Percentiles rank a stretch among this genome's conserved stretches.
These are phyloP conservation scores for Zaprionus ornatus DNA, from an alignment of 1,140 invertebrate species.

Conservation along the genomic window DNA sequence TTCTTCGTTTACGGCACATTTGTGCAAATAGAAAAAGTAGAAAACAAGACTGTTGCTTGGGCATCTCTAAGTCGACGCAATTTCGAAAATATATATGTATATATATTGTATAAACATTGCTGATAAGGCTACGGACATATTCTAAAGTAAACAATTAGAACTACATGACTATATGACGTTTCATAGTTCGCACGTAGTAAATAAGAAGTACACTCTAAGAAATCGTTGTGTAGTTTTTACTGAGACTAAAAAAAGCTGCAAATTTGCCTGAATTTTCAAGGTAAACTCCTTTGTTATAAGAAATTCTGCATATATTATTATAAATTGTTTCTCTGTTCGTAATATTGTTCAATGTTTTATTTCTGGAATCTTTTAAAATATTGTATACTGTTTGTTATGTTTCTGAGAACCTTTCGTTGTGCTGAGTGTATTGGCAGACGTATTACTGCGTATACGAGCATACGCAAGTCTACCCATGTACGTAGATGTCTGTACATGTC, in stretches of 20 bases:
- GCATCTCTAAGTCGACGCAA: conserved; percentile 34
- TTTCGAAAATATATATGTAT: conserved; percentile 43
- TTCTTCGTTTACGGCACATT: conserved; percentile 25
- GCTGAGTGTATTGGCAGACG: background rate
- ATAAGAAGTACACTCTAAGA: background rate
- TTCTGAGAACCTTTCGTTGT: background rate
- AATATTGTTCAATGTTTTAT: background rate
- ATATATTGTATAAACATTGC: conserved; percentile 45
- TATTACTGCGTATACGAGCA: background rate
- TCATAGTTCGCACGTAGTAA: conserved; percentile 2
- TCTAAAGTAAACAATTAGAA: conserved; percentile 51
- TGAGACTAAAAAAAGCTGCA: no score
- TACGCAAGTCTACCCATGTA: conserved; percentile 1
- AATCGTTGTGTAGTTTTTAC: background rate
- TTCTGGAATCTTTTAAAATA: background rate
- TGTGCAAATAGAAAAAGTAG: conserved; percentile 42
- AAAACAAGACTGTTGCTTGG: conserved; percentile 12
- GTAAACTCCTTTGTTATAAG: no score
- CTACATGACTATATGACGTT: conserved; percentile 34
- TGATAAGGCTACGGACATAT: conserved; percentile 56
- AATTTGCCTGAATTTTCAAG: no score
- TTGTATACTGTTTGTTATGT: background rate
- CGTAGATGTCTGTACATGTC: background rate
- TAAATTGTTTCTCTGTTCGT: no score
- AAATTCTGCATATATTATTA: no score